phyloP scores from a whole-genome alignment of 2,797 vertebrate genomes.

The Cynopterus sphinx region DNA sequence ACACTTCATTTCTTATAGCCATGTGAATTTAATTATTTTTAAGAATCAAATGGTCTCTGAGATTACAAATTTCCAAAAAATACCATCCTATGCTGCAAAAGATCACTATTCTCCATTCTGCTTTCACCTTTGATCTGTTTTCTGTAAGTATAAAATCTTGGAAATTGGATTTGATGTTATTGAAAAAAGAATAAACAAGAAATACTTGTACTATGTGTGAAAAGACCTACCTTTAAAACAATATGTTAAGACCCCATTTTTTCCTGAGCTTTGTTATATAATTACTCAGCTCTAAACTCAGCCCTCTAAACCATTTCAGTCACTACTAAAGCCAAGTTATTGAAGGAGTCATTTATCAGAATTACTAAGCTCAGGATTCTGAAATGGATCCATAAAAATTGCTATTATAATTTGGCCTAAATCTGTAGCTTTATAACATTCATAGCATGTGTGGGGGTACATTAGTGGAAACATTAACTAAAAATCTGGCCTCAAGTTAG shows the following conservation, averaged over 20 bases:
- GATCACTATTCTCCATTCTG: neutral
- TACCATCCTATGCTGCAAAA: neutral
- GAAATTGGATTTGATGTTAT: neutral
- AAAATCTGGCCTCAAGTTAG: conserved; percentile 58
- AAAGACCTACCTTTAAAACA: neutral
- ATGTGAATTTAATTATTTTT: conserved; percentile 39
- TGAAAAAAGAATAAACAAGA: neutral
- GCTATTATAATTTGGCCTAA: conserved; percentile 68
- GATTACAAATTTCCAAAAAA: neutral
- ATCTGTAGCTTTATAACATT: conserved; percentile 52
- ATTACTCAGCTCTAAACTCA: conserved; percentile 57
- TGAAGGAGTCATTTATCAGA: conserved; percentile 74
- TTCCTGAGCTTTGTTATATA: conserved; percentile 12
- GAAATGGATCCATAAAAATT: conserved; percentile 69
- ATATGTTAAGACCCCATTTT: neutral
- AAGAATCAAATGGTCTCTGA: neutral
- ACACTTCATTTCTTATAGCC: neutral
- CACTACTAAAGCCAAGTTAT: conserved; percentile 62
- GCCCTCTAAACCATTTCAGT: conserved; percentile 47
- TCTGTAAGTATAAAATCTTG: neutral
- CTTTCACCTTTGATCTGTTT: conserved; percentile 20
- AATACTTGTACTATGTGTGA: neutral
- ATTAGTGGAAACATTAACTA: conserved; percentile 61
- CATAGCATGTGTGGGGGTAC: neutral
- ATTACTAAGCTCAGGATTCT: conserved; percentile 66